A percentile compares a stretch with the other conserved stretches of the same genome.
Conservation (phyloP, 2,888 invertebrate genomes). For the Eudemis profundana region DNA sequence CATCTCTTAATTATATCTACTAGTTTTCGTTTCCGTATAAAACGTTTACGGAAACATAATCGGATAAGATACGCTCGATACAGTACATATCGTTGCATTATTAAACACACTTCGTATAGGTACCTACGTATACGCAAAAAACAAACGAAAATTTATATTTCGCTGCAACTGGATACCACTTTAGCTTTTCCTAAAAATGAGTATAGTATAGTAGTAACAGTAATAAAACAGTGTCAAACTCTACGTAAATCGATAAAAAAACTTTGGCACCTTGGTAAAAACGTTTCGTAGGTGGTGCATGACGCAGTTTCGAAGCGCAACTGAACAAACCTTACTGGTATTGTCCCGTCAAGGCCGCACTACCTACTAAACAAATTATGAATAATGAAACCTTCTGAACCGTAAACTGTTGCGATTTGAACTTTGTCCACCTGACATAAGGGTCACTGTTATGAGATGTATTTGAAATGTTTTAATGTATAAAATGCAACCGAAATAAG, state of each 20-base stretch:
- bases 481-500: slow-evolving; percentile 14
- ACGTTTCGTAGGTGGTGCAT: slow-evolving; percentile 82
- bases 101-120: background rate
- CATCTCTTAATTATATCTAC: too few species aligned
- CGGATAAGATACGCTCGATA: too few species aligned
- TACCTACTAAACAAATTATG: slow-evolving; percentile 54
- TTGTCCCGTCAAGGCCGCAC: slow-evolving; percentile 53
- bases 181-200: slow-evolving; percentile 1
- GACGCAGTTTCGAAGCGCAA: slow-evolving; percentile 65
- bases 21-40: background rate
- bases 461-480: background rate
- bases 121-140: background rate
- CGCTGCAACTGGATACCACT: too few species aligned
- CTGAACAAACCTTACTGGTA: slow-evolving; percentile 63
- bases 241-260: slow-evolving; percentile 15
- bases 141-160: background rate
- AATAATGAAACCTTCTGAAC: slow-evolving; percentile 40
- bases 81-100: background rate
- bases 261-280: slow-evolving; percentile 68
- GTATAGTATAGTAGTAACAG: too few species aligned
- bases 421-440: slow-evolving; percentile 10
- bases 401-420: slow-evolving; percentile 23
- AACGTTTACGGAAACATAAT: background rate
- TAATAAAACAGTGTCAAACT: too few species aligned
- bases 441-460: background rate